Percentiles rank a stretch among this genome's conserved stretches.
These are phyloP conservation scores for Zoanthus solanderi DNA, from an alignment of 92 coral and sea anemone species.

Conservation along the genomic window DNA sequence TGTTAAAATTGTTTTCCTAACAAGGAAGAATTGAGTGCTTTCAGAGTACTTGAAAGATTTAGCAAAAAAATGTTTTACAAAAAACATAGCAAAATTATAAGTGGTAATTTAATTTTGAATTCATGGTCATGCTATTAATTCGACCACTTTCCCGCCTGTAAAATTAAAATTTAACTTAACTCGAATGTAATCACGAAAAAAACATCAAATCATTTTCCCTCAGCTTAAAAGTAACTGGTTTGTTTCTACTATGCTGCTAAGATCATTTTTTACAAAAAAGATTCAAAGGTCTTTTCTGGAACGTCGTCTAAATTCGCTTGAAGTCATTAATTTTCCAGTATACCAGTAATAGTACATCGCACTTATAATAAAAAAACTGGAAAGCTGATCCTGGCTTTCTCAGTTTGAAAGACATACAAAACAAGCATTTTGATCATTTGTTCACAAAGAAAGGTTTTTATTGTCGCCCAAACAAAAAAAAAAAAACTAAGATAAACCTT, in stretches of 20 bases:
- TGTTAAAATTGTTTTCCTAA: constrained; percentile 18
- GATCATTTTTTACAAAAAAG: not conserved
- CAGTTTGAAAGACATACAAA: constrained; percentile 18
- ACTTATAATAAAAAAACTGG: not conserved
- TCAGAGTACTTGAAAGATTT: constrained; percentile 13
- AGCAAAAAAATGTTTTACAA: not conserved
- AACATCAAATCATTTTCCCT: not conserved
- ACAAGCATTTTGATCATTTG: not conserved
- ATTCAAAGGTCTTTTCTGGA: not conserved
- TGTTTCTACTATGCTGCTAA: not conserved
- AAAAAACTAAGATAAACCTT: not conserved
- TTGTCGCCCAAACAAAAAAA: not conserved
- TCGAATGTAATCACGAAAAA: not conserved
- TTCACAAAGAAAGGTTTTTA: not conserved
- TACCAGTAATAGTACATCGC: not conserved
- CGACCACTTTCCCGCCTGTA: not conserved
- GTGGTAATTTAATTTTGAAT: not conserved
- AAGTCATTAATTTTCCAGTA: not conserved
- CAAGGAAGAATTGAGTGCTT: not conserved
- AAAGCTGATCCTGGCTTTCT: not conserved
- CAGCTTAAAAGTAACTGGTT: not conserved
- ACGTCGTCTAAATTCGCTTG: not conserved
- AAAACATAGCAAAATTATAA: not conserved
- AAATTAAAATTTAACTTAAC: not conserved
- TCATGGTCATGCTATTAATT: not conserved